phyloP scores from a whole-genome alignment of 2,888 invertebrate genomes.

The Latheticus oryzae region DNA sequence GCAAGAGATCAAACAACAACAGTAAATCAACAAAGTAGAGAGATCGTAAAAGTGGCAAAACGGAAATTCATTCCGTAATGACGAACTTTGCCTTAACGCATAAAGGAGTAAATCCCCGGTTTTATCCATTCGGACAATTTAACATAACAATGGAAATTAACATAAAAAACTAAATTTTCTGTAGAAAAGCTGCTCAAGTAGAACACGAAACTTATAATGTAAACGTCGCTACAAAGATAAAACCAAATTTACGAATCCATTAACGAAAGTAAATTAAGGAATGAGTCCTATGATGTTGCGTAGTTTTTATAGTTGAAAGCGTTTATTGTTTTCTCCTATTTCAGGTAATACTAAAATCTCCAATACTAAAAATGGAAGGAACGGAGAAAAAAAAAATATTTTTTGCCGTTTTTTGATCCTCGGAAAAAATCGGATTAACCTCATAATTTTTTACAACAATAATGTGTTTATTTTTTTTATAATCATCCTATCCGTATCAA shows the following conservation, averaged over 20 bases:
- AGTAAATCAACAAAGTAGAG: conserved; percentile 27
- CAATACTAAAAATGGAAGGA: conserved; percentile 25
- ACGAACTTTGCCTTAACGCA: conserved; percentile 18
- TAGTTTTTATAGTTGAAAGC: conserved; percentile 15
- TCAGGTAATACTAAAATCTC: no score
- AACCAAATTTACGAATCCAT: conserved; percentile 18
- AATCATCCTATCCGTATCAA: no score
- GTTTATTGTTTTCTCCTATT: no score
- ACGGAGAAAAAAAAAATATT: no score
- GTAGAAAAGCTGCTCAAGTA: conserved; percentile 2
- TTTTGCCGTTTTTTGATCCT: conserved; percentile 23
- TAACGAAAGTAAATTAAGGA: conserved; percentile 10
- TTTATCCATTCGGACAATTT: conserved; percentile 16
- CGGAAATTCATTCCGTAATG: conserved; percentile 34
- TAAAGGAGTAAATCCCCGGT: conserved; percentile 9
- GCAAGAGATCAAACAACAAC: conserved; percentile 31
- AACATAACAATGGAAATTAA: conserved; percentile 16
- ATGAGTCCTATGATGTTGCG: conserved; percentile 2
- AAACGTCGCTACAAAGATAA: conserved; percentile 8
- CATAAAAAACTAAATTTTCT: conserved; percentile 18
- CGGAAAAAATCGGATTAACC: conserved; percentile 23
- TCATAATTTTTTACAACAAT: no score
- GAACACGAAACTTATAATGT: conserved; percentile 13
- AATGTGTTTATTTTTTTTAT: no score
- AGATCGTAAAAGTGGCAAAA: conserved; percentile 28